phyloP scores from a whole-genome alignment of 2,888 invertebrate species.

The Drosophila merina region DNA sequence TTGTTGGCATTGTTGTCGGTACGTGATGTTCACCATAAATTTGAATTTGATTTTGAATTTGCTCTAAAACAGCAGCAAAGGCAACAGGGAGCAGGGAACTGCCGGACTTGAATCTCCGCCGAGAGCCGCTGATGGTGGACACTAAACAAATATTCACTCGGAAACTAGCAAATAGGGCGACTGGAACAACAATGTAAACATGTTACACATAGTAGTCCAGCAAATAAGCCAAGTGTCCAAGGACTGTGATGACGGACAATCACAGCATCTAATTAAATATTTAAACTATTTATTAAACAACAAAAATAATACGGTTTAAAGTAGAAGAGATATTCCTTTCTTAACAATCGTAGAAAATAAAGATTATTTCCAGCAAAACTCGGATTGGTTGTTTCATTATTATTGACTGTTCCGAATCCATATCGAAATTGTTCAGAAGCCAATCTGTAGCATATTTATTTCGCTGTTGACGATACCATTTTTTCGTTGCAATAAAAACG shows the following conservation, averaged over 20 bases:
- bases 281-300: background rate
- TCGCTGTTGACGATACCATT: slow-evolving; percentile 52
- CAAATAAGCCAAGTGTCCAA: slow-evolving; percentile 23
- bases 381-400: background rate
- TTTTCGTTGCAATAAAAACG: slow-evolving; percentile 50
- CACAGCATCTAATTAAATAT: slow-evolving; percentile 5
- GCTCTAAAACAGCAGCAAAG: slow-evolving; percentile 68
- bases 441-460: slow-evolving; percentile 39
- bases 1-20: slow-evolving; percentile 60
- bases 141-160: slow-evolving; percentile 59
- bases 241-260: slow-evolving; percentile 7
- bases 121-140: slow-evolving; percentile 60
- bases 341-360: background rate
- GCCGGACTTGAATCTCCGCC: slow-evolving; percentile 23
- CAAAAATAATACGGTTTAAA: background rate
- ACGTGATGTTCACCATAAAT: slow-evolving; percentile 81
- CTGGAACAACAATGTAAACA: slow-evolving; percentile 47
- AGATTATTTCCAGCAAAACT: background rate
- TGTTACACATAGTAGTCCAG: slow-evolving; percentile 56
- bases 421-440: slow-evolving; percentile 40
- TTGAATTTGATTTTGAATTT: slow-evolving; percentile 79
- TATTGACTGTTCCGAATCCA: slow-evolving; percentile 22
- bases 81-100: slow-evolving; percentile 23
- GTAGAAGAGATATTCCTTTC: background rate
- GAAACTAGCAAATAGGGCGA: slow-evolving; percentile 51